Evolutionary conservation across 2,888 invertebrate genomes (phyloP).

Genomic region (Aricia artaxerxes): DNA sequence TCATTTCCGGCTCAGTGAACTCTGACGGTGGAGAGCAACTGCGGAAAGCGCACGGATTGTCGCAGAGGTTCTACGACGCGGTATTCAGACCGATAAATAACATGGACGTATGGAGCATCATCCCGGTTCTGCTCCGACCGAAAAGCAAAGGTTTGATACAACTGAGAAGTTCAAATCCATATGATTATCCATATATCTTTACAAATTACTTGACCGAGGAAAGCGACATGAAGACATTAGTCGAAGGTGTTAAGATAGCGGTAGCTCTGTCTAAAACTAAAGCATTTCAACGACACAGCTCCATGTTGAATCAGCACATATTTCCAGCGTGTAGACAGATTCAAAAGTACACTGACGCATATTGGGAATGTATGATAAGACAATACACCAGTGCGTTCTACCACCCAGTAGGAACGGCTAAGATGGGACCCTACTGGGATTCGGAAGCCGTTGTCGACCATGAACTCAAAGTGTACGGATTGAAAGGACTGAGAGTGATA

Average conservation of each 20-base stretch:
- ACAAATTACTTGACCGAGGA: slow-evolving; percentile 94
- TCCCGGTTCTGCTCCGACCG: slow-evolving; percentile 92
- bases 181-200: slow-evolving; percentile 93
- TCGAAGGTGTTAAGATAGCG: slow-evolving; percentile 93
- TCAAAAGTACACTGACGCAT: slow-evolving; percentile 85
- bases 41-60: slow-evolving; percentile 88
- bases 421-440: slow-evolving; percentile 95
- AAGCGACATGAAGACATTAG: slow-evolving; percentile 87
- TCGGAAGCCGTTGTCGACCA: slow-evolving; percentile 91
- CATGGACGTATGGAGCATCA: slow-evolving; percentile 90
- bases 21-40: slow-evolving; percentile 92
- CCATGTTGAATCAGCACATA: slow-evolving; percentile 83
- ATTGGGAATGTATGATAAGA: slow-evolving; percentile 93
- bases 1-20: slow-evolving; percentile 92
- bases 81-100: slow-evolving; percentile 88
- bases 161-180: slow-evolving; percentile 90
- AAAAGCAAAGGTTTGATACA: slow-evolving; percentile 90
- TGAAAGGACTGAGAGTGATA: slow-evolving; percentile 88
- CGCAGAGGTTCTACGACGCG: slow-evolving; percentile 86
- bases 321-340: slow-evolving; percentile 89
- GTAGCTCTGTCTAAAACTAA: slow-evolving; percentile 89
- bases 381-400: slow-evolving; percentile 92
- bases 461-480: slow-evolving; percentile 88
- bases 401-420: slow-evolving; percentile 92
- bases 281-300: slow-evolving; percentile 87